A percentile compares a stretch with the other conserved stretches of the same genome.
Conservation (phyloP, 2,888 invertebrate genomes). For the Busseola fusca region DNA sequence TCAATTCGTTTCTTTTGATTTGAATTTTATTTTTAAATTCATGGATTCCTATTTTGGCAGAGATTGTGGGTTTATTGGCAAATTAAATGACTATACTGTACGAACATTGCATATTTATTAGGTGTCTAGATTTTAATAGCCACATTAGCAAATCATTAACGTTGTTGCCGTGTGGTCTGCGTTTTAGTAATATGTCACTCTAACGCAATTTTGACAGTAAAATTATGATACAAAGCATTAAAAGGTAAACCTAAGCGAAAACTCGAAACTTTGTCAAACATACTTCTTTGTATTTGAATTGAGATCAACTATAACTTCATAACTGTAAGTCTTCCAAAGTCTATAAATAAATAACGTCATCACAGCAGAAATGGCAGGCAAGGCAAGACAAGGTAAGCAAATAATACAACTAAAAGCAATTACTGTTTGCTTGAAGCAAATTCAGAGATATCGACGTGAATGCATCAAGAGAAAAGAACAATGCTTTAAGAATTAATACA, state of each 20-base stretch:
- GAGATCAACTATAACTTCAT: not conserved
- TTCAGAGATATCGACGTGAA: not conserved
- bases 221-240: slow-evolving; percentile 2
- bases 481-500: not conserved
- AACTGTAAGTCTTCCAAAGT: too few relatives aligned
- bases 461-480: not conserved
- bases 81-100: slow-evolving; percentile 38
- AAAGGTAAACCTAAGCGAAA: not conserved
- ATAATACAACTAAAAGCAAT: not conserved
- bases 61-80: slow-evolving; percentile 47
- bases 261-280: not conserved
- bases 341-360: not conserved
- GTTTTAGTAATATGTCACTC: not conserved
- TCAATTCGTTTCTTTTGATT: slow-evolving; percentile 59
- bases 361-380: not conserved
- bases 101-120: slow-evolving; percentile 29
- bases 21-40: slow-evolving; percentile 43
- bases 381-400: too few relatives aligned
- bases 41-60: slow-evolving; percentile 40
- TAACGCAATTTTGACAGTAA: not conserved
- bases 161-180: slow-evolving; percentile 16
- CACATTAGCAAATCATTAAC: slow-evolving; percentile 35
- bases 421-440: not conserved
- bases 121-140: slow-evolving; percentile 30
- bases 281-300: not conserved